Evolutionary conservation across 2,113 vertebrate genomes (phyloP).

Genomic region (Tor tambroides): DNA sequence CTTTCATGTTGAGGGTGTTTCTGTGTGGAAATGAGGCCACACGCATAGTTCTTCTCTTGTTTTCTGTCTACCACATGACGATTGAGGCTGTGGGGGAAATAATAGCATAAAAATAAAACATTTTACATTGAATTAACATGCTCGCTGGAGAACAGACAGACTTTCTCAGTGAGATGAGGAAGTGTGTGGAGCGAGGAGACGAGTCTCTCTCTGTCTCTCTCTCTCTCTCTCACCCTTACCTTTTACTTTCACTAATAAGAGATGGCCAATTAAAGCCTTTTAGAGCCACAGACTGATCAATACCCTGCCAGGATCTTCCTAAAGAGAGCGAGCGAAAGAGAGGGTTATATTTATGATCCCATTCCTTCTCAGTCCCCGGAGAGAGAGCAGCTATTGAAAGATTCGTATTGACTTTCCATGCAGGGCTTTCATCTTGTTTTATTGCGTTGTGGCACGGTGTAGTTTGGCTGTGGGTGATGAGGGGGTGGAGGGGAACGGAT

Average conservation of each 20-base stretch:
- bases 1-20: slow-evolving; percentile 10
- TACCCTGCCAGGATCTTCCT: slow-evolving; percentile 36
- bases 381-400: slow-evolving; percentile 56
- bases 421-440: slow-evolving; percentile 64
- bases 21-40: slow-evolving; percentile 26
- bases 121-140: slow-evolving; percentile 26
- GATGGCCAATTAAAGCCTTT: slow-evolving; percentile 57
- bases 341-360: slow-evolving; percentile 62
- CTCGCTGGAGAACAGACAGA: too few species aligned
- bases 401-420: slow-evolving; percentile 60
- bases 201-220: not conserved
- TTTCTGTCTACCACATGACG: not conserved
- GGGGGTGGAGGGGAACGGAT: slow-evolving; percentile 26
- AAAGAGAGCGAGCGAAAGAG: slow-evolving; percentile 21
- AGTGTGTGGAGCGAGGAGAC: not conserved
- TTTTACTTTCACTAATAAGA: slow-evolving; percentile 49
- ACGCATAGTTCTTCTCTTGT: slow-evolving; percentile 2
- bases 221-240: not conserved
- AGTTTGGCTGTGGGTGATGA: slow-evolving; percentile 17
- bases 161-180: not conserved
- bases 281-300: slow-evolving; percentile 51
- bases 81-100: slow-evolving; percentile 3
- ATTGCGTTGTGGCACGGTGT: slow-evolving; percentile 55
- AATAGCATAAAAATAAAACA: slow-evolving; percentile 6
- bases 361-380: slow-evolving; percentile 53